These are phyloP conservation scores for Scaptomyza flava DNA, from an alignment of 2,888 invertebrate species.

Conservation along the genomic window DNA sequence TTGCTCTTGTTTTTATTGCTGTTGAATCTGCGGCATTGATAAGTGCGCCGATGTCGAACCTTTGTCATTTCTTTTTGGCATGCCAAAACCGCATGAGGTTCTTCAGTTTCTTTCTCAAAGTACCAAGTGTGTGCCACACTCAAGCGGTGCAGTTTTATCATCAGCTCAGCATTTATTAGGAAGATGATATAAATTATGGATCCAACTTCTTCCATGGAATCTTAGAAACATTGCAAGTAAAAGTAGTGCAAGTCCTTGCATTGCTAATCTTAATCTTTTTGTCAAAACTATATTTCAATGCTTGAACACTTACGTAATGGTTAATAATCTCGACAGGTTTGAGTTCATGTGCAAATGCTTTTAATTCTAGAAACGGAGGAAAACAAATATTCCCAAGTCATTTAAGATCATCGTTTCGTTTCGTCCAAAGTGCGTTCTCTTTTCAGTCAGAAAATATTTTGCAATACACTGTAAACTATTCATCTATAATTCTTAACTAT, in stretches of 20 bases:
- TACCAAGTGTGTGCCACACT: constrained; percentile 20
- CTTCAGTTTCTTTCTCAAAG: constrained; percentile 15
- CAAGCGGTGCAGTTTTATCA: constrained; percentile 3
- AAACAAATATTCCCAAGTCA: too few species aligned
- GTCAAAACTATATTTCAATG: background rate
- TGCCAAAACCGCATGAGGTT: constrained; percentile 31
- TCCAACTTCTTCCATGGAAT: too few species aligned
- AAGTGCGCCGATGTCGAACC: constrained; percentile 29
- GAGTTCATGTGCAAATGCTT: too few species aligned
- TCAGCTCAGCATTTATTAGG: background rate
- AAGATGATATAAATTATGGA: too few species aligned
- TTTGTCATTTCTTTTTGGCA: constrained; percentile 4
- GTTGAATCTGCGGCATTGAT: constrained; percentile 45
- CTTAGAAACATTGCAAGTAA: too few species aligned
- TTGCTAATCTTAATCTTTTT: background rate
- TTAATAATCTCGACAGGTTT: background rate
- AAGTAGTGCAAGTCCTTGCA: too few species aligned
- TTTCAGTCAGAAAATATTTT: too few species aligned
- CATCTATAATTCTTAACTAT: too few species aligned
- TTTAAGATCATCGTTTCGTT: too few species aligned
- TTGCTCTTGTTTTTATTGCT: constrained; percentile 52
- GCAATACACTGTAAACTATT: too few species aligned
- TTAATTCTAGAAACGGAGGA: too few species aligned
- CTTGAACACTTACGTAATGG: background rate
- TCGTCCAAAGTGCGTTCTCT: too few species aligned